Base-by-base conservation (phyloP, 2,113 vertebrate species). In the Lynx canadensis region DNA sequence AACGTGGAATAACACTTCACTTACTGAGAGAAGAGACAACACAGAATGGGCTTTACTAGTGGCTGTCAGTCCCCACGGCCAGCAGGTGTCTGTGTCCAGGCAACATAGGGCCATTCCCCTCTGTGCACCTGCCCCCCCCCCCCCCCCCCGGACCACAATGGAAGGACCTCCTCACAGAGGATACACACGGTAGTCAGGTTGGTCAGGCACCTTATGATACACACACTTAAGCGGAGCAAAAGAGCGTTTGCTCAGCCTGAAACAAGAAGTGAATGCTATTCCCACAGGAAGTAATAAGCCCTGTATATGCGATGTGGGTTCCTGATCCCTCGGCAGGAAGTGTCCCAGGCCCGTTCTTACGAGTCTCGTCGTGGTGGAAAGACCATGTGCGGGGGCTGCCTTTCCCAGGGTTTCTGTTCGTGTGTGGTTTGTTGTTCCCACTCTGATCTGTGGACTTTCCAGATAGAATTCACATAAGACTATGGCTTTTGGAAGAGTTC, bases 61-160 rank as follows among this genome's bases (percentile, higher is more conserved):
- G 33, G 65, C 12, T 0, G 0, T 33, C 16, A 0, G 31, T 45
- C 29, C 27, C n/a, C 4, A 11, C 3, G 33, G 33, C 55, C 68
- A 29, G 31, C 1, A 7, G 21, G 10, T 21, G 10, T 73, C 31
- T 63, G 4, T 38, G 36, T 25, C 12, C 15, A 27, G 85, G n/a
- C 38, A n/a, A 29, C 25, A 7, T 0, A 38, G 36, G 16, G 27
- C 11, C 7, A 8, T 41, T 33, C 36, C 5, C 23, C 68, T 9
- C 0, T 10, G 0, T 0, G 2, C 23, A 4, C 3, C 45, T 1
- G 41, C 7, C 31, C 5, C 3, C 9, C 9, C 69, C 31, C 36
- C 68, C 2, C 4, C 8, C 69, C 31, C 36, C 68, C 4, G n/a
- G 1, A 9, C 52, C 63, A 10, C 80, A 14, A 8, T 4, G n/a